phyloP scores from a whole-genome alignment of 2,888 invertebrate genomes.

The Tenthredo scrophulariae region DNA sequence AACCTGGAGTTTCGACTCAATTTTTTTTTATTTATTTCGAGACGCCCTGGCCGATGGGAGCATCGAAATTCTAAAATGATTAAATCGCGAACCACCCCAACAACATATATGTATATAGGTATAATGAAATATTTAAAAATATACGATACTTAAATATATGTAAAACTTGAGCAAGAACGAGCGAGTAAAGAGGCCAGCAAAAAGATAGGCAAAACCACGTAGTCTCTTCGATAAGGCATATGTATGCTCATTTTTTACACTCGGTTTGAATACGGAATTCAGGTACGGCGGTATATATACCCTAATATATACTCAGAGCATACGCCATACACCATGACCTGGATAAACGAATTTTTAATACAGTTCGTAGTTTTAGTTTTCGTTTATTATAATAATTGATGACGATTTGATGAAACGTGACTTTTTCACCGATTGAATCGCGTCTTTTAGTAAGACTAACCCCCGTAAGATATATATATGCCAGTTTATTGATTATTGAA shows the following conservation, averaged over 20 bases:
- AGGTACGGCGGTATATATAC: neutral
- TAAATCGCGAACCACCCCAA: too few species aligned
- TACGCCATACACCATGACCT: neutral
- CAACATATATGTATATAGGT: neutral
- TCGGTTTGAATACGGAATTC: constrained; percentile 1
- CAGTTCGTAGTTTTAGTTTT: too few species aligned
- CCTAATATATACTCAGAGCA: neutral
- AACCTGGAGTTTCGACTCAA: too few species aligned
- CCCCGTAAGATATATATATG: too few species aligned
- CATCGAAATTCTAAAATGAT: too few species aligned
- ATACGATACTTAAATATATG: neutral
- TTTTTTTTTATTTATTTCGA: too few species aligned
- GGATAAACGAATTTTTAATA: too few species aligned
- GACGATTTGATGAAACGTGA: too few species aligned
- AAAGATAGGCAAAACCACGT: neutral
- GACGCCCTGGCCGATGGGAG: too few species aligned
- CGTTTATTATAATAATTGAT: too few species aligned
- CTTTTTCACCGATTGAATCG: too few species aligned
- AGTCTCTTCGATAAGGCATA: neutral
- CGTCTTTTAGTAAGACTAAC: too few species aligned
- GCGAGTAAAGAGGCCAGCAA: neutral
- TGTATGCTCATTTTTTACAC: neutral
- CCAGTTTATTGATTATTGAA: neutral
- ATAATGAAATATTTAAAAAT: neutral
- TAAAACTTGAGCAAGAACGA: neutral